Percentiles rank a stretch among this genome's conserved stretches.
Conservation (phyloP, 2,888 invertebrate genomes). For the Thera britannica region DNA sequence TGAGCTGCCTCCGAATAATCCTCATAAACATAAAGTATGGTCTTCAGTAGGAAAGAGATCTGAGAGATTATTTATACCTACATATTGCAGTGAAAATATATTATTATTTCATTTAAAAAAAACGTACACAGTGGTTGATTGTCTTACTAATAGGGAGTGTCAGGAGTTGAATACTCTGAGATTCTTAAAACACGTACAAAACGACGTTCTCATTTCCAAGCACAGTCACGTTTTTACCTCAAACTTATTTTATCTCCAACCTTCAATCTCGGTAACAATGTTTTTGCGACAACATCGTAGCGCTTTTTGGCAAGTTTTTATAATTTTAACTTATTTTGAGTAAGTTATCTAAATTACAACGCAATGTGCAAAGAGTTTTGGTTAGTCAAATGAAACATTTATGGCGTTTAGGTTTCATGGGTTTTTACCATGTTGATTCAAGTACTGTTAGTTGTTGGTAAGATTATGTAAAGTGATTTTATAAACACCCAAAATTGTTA, state of each 20-base stretch:
- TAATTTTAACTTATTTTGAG: background rate
- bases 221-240: slow-evolving; percentile 49
- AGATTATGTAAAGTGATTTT: background rate
- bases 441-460: too few relatives aligned
- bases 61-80: background rate
- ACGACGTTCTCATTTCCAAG: slow-evolving; percentile 38
- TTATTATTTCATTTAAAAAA: background rate
- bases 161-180: slow-evolving; percentile 19
- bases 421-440: too few relatives aligned
- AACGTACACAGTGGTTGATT: background rate
- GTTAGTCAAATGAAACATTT: too few relatives aligned
- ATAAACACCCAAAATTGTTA: background rate
- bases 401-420: too few relatives aligned
- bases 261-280: slow-evolving; percentile 33
- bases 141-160: background rate
- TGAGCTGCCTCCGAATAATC: too few relatives aligned
- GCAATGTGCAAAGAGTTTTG: too few relatives aligned
- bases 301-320: slow-evolving; percentile 34
- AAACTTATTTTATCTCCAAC: slow-evolving; percentile 42
- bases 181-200: slow-evolving; percentile 39
- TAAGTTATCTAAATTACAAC: background rate
- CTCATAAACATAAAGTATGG: too few relatives aligned
- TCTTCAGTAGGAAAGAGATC: background rate
- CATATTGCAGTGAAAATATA: background rate
- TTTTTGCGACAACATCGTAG: slow-evolving; percentile 40